Conservation (phyloP, 2,113 vertebrate genomes). For the Serinus canaria region DNA sequence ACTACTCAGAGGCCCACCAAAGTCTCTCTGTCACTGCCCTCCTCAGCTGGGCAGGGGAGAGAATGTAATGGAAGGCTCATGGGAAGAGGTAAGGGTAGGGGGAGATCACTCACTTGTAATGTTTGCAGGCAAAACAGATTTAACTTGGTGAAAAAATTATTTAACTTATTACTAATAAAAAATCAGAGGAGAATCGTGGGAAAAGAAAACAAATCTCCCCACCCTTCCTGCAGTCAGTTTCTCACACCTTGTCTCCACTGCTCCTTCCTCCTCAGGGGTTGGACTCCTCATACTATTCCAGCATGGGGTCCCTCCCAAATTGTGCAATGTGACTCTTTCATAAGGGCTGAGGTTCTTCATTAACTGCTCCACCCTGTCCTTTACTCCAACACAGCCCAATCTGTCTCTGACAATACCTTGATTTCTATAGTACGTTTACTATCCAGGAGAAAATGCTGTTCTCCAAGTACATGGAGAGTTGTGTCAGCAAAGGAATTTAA, state of each 20-base stretch:
- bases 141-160: not conserved
- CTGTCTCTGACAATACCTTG: not conserved
- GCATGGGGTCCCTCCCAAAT: not conserved
- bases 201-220: not conserved
- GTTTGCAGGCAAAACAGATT: fast-evolving
- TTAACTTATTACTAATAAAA: not conserved
- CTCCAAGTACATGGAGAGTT: not conserved
- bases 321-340: not conserved
- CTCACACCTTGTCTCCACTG: fast-evolving
- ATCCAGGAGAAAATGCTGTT: not conserved
- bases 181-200: not conserved
- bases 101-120: not conserved
- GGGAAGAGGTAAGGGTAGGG: not conserved
- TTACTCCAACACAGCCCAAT: not conserved
- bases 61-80: fast-evolving
- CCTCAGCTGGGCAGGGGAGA: not conserved
- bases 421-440: not conserved
- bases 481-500: not conserved
- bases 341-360: not conserved
- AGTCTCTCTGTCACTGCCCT: not conserved
- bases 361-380: not conserved
- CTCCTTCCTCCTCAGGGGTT: not conserved
- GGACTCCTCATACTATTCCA: not conserved
- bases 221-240: not conserved
- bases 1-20: not conserved